Conservation (phyloP, 2,797 vertebrate species). For the Pseudochirops cupreus region DNA sequence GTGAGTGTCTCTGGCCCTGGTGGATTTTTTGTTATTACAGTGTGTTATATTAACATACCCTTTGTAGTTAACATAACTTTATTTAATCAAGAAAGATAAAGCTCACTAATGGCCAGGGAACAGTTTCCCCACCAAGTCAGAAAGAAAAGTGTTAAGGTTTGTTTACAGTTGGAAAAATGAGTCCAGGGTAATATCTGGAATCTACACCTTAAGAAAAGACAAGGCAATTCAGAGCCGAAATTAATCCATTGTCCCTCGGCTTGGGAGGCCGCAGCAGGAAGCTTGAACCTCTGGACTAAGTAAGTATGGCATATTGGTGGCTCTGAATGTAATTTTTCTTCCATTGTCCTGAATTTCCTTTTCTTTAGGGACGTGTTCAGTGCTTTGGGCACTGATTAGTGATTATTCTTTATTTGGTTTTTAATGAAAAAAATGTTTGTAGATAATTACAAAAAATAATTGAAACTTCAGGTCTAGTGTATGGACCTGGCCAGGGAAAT, state of each 20-base stretch:
- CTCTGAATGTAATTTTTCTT: conserved; percentile 45
- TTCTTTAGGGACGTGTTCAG: conserved; percentile 49
- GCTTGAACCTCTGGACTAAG: background rate
- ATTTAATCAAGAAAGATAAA: conserved; percentile 76
- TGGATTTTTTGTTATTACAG: conserved; percentile 78
- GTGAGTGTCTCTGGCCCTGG: conserved; percentile 77
- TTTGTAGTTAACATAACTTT: conserved; percentile 79
- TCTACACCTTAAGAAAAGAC: conserved; percentile 32
- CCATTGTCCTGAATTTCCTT: conserved; percentile 69
- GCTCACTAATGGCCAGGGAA: conserved; percentile 46
- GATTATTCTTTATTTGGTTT: conserved; percentile 58
- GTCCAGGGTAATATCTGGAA: conserved; percentile 2
- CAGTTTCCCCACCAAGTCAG: conserved; percentile 26
- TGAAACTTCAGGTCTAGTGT: conserved; percentile 44
- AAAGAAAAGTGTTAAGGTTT: conserved; percentile 65
- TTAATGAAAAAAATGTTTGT: conserved; percentile 71
- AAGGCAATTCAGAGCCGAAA: conserved; percentile 66
- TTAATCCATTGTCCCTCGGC: conserved; percentile 67
- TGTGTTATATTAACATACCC: conserved; percentile 77
- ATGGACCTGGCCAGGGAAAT: conserved; percentile 73
- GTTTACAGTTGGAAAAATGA: conserved; percentile 67
- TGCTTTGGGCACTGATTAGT: conserved; percentile 57
- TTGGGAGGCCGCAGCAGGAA: conserved; percentile 29
- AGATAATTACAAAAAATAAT: conserved; percentile 67
- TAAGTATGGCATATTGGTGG: conserved; percentile 53